A percentile compares a stretch with the other conserved stretches of the same genome.
Evolutionary conservation across 2,797 vertebrate genomes (phyloP).

Genomic region (Oreonectes daqikongensis): DNA sequence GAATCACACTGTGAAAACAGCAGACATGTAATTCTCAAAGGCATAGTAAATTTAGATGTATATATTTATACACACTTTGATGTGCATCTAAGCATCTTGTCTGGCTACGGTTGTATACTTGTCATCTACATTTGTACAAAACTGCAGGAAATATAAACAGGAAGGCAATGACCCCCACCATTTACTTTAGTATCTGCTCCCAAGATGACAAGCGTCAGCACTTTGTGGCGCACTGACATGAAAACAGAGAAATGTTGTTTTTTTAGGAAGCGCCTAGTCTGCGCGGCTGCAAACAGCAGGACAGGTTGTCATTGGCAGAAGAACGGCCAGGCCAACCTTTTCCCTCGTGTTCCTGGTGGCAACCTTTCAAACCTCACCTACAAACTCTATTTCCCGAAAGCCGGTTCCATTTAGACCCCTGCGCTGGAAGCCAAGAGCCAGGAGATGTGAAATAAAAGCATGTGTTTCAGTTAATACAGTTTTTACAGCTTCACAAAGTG

Average conservation of each 20-base stretch:
- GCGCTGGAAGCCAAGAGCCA: conserved; percentile 30
- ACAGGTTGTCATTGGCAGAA: conserved; percentile 70
- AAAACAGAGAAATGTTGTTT: conserved; percentile 73
- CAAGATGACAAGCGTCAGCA: conserved; percentile 63
- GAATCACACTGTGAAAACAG: conserved; percentile 18
- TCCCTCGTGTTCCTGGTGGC: conserved; percentile 53
- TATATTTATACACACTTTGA: conserved; percentile 26
- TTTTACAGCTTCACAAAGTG: conserved; percentile 34
- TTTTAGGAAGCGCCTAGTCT: conserved; percentile 64
- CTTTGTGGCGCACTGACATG: conserved; percentile 66
- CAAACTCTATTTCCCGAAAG: conserved; percentile 54
- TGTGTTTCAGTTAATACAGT: conserved; percentile 29
- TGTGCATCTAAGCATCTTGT: conserved; percentile 26
- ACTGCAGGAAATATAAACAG: conserved; percentile 3
- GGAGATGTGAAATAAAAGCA: conserved; percentile 35
- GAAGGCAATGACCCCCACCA: conserved; percentile 24
- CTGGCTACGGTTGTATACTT: neutral
- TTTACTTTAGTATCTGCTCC: conserved; percentile 50
- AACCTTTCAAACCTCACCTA: conserved; percentile 15
- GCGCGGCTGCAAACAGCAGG: conserved; percentile 60
- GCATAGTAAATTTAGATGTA: conserved; percentile 1
- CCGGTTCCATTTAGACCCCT: conserved; percentile 38
- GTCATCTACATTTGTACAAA: conserved; percentile 37
- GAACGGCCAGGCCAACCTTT: conserved; percentile 71
- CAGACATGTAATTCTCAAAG: conserved; percentile 4